Evolutionary conservation across 2,888 invertebrate genomes (phyloP).

Genomic region (Dryocosmus kuriphilus): DNA sequence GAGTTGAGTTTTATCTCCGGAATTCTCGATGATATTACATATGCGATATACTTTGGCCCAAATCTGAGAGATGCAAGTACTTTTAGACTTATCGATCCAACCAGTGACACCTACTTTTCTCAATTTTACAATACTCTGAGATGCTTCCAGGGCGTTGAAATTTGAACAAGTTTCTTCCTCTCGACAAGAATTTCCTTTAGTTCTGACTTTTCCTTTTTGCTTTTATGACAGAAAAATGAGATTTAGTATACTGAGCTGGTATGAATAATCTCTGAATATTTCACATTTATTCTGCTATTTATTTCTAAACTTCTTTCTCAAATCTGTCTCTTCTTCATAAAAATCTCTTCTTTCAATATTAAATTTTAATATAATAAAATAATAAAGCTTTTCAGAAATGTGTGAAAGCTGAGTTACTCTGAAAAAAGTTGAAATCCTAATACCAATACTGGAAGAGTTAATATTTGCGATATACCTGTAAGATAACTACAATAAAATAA

Average conservation of each 20-base stretch:
- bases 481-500: not conserved
- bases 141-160: conserved; percentile 86
- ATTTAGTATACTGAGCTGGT: not conserved
- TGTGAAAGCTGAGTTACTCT: no score
- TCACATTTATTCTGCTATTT: not conserved
- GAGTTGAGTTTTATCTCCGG: not conserved
- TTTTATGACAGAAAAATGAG: conserved; percentile 71
- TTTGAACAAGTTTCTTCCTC: conserved; percentile 9
- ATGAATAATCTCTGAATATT: not conserved
- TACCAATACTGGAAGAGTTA: no score
- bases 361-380: no score
- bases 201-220: not conserved
- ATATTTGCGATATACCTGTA: no score
- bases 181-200: not conserved
- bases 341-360: not conserved
- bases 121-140: conserved; percentile 84
- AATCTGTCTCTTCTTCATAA: not conserved
- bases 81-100: conserved; percentile 36
- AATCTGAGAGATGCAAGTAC: conserved; percentile 33
- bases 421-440: no score
- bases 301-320: not conserved
- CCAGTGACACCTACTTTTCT: conserved; percentile 38
- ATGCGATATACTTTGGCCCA: conserved; percentile 22
- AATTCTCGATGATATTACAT: conserved; percentile 18
- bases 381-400: no score